Evolutionary conservation across 1,140 invertebrate species (phyloP).

Genomic region (Drosophila miranda): DNA sequence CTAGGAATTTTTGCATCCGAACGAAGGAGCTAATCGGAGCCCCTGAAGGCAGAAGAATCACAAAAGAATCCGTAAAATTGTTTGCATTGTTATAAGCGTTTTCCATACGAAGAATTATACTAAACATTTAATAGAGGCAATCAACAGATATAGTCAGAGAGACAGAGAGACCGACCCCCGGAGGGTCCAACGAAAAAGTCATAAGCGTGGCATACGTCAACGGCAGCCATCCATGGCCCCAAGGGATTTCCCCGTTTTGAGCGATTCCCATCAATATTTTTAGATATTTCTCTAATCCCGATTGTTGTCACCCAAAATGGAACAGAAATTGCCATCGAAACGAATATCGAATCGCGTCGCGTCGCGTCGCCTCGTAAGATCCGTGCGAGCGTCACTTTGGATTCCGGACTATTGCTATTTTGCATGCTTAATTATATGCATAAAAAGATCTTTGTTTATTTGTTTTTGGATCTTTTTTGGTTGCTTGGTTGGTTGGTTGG

Average conservation of each 20-base stretch:
- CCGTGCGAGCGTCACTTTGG: constrained; percentile 43
- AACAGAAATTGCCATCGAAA: constrained; percentile 19
- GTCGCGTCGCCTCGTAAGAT: constrained; percentile 3
- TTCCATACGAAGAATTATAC: constrained; percentile 35
- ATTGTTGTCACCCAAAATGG: constrained; percentile 57
- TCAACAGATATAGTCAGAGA: constrained; percentile 13
- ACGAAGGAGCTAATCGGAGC: no score
- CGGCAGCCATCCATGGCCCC: constrained; percentile 23
- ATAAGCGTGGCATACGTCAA: constrained; percentile 59
- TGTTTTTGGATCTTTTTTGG: constrained; percentile 47
- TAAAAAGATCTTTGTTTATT: constrained; percentile 38
- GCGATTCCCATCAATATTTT: constrained; percentile 7
- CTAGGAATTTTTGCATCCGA: constrained; percentile 16
- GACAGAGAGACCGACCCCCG: neutral
- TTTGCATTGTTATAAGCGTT: constrained; percentile 34
- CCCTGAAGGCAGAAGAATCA: constrained; percentile 21
- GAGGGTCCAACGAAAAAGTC: neutral
- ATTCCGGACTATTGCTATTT: constrained; percentile 39
- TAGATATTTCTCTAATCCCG: constrained; percentile 29
- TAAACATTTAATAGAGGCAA: constrained; percentile 54
- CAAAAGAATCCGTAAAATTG: constrained; percentile 8
- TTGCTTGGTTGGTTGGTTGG: constrained; percentile 24
- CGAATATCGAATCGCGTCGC: constrained; percentile 1
- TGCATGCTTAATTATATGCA: constrained; percentile 75
- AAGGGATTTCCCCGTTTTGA: constrained; percentile 48